phyloP scores from a whole-genome alignment of 2,113 vertebrate genomes.

The Canis aureus region DNA sequence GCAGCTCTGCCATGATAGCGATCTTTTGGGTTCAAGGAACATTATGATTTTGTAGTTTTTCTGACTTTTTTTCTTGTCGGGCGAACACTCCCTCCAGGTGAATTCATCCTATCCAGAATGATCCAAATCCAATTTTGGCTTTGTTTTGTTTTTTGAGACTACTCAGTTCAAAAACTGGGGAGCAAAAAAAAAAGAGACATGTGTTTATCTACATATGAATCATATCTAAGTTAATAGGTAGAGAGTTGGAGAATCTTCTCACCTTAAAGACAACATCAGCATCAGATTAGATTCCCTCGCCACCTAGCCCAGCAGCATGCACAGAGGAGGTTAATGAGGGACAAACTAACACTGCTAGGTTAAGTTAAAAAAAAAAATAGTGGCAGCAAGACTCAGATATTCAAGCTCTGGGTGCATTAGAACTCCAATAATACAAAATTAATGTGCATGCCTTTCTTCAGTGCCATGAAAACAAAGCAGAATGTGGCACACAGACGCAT shows the following conservation, averaged over 20 bases:
- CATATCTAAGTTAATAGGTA: background rate
- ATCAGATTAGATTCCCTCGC: background rate
- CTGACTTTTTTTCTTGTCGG: background rate
- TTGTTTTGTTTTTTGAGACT: background rate
- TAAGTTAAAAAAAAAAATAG: background rate
- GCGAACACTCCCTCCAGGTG: background rate
- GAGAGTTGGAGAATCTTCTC: background rate
- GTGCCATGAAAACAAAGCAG: background rate
- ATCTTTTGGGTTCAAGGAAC: background rate
- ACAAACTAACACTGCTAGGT: background rate
- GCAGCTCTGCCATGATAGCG: rapidly evolving
- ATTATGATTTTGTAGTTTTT: background rate
- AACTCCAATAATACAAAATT: background rate
- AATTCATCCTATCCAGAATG: background rate
- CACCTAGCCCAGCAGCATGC: background rate
- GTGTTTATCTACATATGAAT: background rate
- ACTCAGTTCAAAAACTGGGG: background rate
- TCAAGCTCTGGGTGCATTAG: background rate
- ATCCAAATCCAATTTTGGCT: no score
- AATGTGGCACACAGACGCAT: background rate
- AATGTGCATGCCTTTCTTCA: background rate
- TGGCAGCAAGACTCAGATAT: background rate
- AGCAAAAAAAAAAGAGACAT: background rate
- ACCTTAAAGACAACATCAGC: background rate
- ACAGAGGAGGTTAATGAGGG: background rate